Evolutionary conservation across 1,140 invertebrate genomes (phyloP), one percentile per base, ranked within the genome.

Genomic region (Globodera rostochiensis): DNA sequence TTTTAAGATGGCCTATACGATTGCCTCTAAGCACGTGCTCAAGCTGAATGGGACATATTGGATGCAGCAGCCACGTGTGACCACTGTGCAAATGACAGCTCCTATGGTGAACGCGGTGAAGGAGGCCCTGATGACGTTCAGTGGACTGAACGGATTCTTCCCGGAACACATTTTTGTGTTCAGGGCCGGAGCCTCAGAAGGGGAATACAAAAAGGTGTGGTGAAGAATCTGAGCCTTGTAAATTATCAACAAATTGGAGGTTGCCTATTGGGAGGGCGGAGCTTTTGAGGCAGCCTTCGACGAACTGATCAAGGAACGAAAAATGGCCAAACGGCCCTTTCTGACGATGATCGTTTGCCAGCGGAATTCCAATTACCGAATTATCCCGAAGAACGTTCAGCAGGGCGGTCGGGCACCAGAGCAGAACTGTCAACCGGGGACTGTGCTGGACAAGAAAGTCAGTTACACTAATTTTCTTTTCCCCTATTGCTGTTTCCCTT

Each of bases 381-480:
- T 83, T 13, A 71, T 83, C 8, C 82, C 82, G 6, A 21, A 82
- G 25, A n/a, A 36, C 3, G 36, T 84, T 8, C 57, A 84, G 49
- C 19, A 53, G 13, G 45, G 57, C 6, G 47, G 46, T 36, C 73
- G 36, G n/a, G 66, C 82, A n/a, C 6, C 6, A 0, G 82, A 83
- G 45, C 82, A 83, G 53, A 83, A 83, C 49, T 74, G 77, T n/a
- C 82, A 50, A 21, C 66, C 82, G 66, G 82, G 82, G 7, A 83
- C 82, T 4, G 82, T 84, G 66, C 66, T 83, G 5, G 82, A 83
- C 46, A 46, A 75, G 7, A 25, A 36, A 4, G 50, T 53, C 11
- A 5, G 50, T 53, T 36, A 36, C 36, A 36, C 50, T 53, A 5
- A 53, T 53, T 7, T 25, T 36, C 50, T 3, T 53, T 53, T 53